Percentiles rank a stretch among this genome's conserved stretches.
Evolutionary conservation across 2,797 vertebrate genomes (phyloP).

Genomic region (Gila robusta): DNA sequence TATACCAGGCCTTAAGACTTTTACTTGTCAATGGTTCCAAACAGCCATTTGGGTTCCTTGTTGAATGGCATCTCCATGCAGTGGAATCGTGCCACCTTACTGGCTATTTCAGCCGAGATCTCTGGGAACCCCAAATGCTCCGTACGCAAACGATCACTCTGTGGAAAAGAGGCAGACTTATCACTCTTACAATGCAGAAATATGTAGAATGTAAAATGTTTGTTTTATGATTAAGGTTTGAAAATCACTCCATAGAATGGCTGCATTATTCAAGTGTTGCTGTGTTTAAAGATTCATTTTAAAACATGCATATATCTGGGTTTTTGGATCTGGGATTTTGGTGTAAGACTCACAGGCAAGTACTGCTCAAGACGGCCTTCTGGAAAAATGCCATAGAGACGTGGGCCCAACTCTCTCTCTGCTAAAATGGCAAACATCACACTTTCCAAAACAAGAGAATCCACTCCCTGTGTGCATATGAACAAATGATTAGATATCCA

Average conservation of each 20-base stretch:
- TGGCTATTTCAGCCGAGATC: conserved; percentile 87
- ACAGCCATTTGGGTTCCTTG: conserved; percentile 94
- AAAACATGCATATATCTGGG: not conserved
- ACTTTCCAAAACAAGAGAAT: conserved; percentile 92
- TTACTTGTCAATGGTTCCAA: conserved; percentile 89
- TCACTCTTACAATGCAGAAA: not conserved
- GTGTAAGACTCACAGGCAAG: conserved; percentile 80
- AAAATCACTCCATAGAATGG: not conserved
- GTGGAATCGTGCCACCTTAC: conserved; percentile 89
- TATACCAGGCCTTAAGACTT: too few relatives aligned
- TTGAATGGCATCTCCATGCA: conserved; percentile 96
- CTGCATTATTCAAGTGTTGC: not conserved
- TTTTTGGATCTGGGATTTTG: not conserved
- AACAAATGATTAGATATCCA: not conserved
- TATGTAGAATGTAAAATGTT: not conserved
- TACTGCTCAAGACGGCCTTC: conserved; percentile 93
- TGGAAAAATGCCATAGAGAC: conserved; percentile 91
- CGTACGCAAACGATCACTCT: conserved; percentile 90
- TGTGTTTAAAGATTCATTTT: not conserved
- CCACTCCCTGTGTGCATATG: conserved; percentile 82
- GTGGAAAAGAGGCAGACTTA: conserved; percentile 21
- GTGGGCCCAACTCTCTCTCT: conserved; percentile 88
- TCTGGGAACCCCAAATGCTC: conserved; percentile 82
- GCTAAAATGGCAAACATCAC: conserved; percentile 98
- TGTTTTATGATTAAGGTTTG: not conserved